Percentiles rank a stretch among this genome's conserved stretches.
Evolutionary conservation across 2,113 vertebrate genomes (phyloP).

Genomic region (Ciconia maguari): DNA sequence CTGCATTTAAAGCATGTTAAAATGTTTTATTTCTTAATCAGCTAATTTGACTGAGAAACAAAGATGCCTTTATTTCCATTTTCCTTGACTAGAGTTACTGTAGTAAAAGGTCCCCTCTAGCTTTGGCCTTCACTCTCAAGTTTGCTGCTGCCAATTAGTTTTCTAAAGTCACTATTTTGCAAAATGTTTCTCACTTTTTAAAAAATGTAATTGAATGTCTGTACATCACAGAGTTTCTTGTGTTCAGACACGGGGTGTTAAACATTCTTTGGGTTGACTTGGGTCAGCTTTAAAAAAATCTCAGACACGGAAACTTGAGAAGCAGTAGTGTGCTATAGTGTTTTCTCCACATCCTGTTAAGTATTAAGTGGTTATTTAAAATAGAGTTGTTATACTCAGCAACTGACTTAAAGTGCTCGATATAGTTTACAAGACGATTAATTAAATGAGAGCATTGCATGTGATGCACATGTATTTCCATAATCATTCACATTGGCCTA

Average conservation of each 20-base stretch:
- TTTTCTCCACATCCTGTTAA: conserved; percentile 76
- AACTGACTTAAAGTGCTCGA: conserved; percentile 74
- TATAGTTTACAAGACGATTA: conserved; percentile 80
- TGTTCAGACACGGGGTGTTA: conserved; percentile 73
- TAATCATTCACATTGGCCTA: conserved; percentile 77
- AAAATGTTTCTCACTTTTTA: conserved; percentile 76
- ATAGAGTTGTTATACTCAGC: conserved; percentile 74
- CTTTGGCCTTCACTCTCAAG: conserved; percentile 71
- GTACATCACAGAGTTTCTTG: conserved; percentile 80
- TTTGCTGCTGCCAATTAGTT: conserved; percentile 79
- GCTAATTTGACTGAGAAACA: conserved; percentile 80
- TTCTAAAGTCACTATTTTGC: conserved; percentile 74
- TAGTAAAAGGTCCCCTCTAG: conserved; percentile 76
- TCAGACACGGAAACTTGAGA: conserved; percentile 80
- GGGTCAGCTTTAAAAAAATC: conserved; percentile 79
- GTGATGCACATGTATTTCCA: conserved; percentile 80
- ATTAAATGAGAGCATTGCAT: conserved; percentile 78
- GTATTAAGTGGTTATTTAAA: conserved; percentile 79
- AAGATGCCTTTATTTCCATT: conserved; percentile 79
- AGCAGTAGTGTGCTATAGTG: conserved; percentile 54
- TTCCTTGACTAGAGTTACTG: conserved; percentile 73
- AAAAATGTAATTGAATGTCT: conserved; percentile 79
- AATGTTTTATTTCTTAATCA: conserved; percentile 81
- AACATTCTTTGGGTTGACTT: conserved; percentile 75
- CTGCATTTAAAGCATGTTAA: conserved; percentile 77